Conservation (phyloP, 2,888 invertebrate genomes). For the Cryptosula pallasiana region DNA sequence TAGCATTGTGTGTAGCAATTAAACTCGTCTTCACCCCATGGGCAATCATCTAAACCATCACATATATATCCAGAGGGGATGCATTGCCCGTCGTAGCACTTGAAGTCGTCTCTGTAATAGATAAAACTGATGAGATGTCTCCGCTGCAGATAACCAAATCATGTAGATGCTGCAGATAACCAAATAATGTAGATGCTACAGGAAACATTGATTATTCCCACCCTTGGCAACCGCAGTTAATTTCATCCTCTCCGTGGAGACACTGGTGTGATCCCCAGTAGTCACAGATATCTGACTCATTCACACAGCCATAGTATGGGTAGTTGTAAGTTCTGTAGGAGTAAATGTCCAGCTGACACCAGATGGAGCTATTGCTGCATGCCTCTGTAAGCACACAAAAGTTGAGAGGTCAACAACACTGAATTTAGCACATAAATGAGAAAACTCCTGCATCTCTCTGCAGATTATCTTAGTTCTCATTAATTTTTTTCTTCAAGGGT, state of each 20-base stretch:
- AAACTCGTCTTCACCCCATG: neutral
- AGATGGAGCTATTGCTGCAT: neutral
- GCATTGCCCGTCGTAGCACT: neutral
- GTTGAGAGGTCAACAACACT: too few relatives aligned
- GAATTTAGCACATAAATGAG: too few relatives aligned
- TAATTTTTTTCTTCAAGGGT: too few relatives aligned
- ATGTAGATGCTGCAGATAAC: too few relatives aligned
- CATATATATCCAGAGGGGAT: neutral
- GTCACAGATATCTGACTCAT: neutral
- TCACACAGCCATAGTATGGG: neutral
- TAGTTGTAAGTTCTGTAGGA: neutral
- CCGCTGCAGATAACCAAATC: too few relatives aligned
- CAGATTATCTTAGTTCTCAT: too few relatives aligned
- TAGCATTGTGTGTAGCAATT: neutral
- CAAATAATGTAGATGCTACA: too few relatives aligned
- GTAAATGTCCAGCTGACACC: neutral
- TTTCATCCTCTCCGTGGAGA: neutral
- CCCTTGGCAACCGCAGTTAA: neutral
- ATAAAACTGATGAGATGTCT: too few relatives aligned
- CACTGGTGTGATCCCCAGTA: neutral
- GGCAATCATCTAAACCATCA: neutral
- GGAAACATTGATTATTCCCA: too few relatives aligned
- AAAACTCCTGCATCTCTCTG: too few relatives aligned
- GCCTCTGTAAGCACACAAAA: neutral
- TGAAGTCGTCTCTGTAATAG: too few relatives aligned